phyloP scores from a whole-genome alignment of 2,888 invertebrate species.

The Atherix ibis region DNA sequence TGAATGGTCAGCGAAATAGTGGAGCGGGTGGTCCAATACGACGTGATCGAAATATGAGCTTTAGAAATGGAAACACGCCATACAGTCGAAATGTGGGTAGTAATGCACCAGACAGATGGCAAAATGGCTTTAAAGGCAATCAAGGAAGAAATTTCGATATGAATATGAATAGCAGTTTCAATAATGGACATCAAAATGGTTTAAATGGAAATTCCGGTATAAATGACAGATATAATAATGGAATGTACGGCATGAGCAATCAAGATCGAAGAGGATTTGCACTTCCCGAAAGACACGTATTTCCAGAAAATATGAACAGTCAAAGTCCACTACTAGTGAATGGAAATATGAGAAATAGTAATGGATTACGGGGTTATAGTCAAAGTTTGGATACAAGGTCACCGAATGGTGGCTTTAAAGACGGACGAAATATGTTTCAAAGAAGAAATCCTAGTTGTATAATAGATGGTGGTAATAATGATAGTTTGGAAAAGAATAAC shows the following conservation, averaged over 20 bases:
- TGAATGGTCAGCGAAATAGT: conserved; percentile 23
- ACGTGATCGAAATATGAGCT: conserved; percentile 8
- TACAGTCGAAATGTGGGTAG: conserved; percentile 11
- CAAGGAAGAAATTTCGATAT: conserved; percentile 4
- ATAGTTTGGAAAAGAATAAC: conserved; percentile 8
- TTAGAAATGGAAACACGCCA: conserved; percentile 12
- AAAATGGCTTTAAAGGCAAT: conserved; percentile 5
- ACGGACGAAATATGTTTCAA: not conserved
- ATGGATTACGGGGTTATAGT: conserved; percentile 2
- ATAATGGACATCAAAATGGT: conserved; percentile 8
- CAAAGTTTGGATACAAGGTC: not conserved
- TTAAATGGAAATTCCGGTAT: conserved; percentile 11
- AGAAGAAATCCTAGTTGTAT: conserved; percentile 2
- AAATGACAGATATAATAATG: conserved; percentile 6
- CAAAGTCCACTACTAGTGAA: no score
- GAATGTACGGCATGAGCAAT: conserved; percentile 10
- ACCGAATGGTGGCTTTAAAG: not conserved
- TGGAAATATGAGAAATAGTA: conserved; percentile 17
- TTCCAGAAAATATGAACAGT: conserved; percentile 4
- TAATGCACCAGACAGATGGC: conserved; percentile 7
- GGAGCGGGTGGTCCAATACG: conserved; percentile 25
- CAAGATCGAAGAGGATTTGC: conserved; percentile 14
- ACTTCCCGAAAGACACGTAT: conserved; percentile 11
- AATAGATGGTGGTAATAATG: conserved; percentile 4
- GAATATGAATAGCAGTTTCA: conserved; percentile 7